Percentiles rank a stretch among this genome's conserved stretches.
These are phyloP conservation scores for Drosophila ironensis DNA, from an alignment of 1,140 invertebrate species.

Conservation along the genomic window DNA sequence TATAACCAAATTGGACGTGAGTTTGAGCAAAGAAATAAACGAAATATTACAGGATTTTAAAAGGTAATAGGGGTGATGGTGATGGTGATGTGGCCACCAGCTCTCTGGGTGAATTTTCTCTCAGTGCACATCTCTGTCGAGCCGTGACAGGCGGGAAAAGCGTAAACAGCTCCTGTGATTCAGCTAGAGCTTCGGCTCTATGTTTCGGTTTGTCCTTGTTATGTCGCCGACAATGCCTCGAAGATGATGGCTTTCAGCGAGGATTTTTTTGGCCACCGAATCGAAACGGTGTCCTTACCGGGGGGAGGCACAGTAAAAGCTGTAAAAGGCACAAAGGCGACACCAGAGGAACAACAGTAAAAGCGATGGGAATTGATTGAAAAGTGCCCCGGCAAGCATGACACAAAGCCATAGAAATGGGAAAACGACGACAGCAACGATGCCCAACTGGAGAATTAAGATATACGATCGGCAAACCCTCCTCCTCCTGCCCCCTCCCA, in stretches of 20 bases:
- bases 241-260: slow-evolving; percentile 71
- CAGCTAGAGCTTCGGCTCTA: slow-evolving; percentile 17
- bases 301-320: not conserved
- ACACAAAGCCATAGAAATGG: slow-evolving; percentile 1
- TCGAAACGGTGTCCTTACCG: slow-evolving; percentile 7
- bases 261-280: slow-evolving; percentile 59
- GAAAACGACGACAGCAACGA: not conserved
- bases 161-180: slow-evolving; percentile 66
- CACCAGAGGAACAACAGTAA: slow-evolving; percentile 49
- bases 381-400: slow-evolving; percentile 38
- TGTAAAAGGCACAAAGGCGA: slow-evolving; percentile 68
- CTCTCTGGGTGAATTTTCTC: not conserved
- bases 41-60: too few relatives aligned
- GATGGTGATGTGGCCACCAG: too few relatives aligned
- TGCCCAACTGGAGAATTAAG: slow-evolving; percentile 63
- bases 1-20: too few relatives aligned
- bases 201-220: slow-evolving; percentile 58
- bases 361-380: slow-evolving; percentile 77
- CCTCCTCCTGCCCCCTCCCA: not conserved
- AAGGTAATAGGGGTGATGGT: too few relatives aligned
- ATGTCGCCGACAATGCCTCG: slow-evolving; percentile 72
- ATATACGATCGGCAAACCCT: slow-evolving; percentile 31
- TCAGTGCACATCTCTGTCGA: slow-evolving; percentile 5
- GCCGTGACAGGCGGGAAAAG: slow-evolving; percentile 37
- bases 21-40: too few relatives aligned